A percentile compares a stretch with the other conserved stretches of the same genome.
Conservation (phyloP, 2,888 invertebrate species). For the Luffia ferchaultella region DNA sequence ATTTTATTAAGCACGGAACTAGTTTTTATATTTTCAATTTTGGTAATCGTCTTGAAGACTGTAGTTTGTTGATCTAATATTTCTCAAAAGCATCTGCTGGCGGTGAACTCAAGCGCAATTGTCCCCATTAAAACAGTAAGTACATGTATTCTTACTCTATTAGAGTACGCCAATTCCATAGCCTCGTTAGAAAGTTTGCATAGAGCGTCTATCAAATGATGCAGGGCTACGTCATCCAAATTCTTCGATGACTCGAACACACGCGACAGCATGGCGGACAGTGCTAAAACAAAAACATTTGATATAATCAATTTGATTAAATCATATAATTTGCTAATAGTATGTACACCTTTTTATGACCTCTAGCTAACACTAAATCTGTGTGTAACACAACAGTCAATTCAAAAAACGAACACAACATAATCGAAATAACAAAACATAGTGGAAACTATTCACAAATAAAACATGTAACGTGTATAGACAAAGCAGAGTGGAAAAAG, state of each 20-base stretch:
- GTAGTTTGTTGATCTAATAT: too few relatives aligned
- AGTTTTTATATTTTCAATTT: too few relatives aligned
- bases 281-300: conserved; percentile 37
- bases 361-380: too few relatives aligned
- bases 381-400: too few relatives aligned
- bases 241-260: conserved; percentile 95
- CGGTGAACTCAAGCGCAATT: too few relatives aligned
- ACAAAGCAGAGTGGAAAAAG: conserved; percentile 17
- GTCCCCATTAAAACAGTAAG: neutral
- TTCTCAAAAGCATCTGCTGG: too few relatives aligned
- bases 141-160: conserved; percentile 69
- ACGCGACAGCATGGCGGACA: conserved; percentile 90
- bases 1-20: too few relatives aligned
- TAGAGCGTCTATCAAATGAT: conserved; percentile 95
- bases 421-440: too few relatives aligned
- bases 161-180: conserved; percentile 96
- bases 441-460: conserved; percentile 4
- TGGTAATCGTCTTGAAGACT: too few relatives aligned
- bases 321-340: too few relatives aligned
- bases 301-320: neutral
- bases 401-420: too few relatives aligned
- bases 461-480: conserved; percentile 16
- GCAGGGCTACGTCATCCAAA: conserved; percentile 92
- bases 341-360: too few relatives aligned
- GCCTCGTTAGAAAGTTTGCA: conserved; percentile 96